phyloP scores from a whole-genome alignment of 35 echinoderm and acorn worm species.

The Diadema setosum region DNA sequence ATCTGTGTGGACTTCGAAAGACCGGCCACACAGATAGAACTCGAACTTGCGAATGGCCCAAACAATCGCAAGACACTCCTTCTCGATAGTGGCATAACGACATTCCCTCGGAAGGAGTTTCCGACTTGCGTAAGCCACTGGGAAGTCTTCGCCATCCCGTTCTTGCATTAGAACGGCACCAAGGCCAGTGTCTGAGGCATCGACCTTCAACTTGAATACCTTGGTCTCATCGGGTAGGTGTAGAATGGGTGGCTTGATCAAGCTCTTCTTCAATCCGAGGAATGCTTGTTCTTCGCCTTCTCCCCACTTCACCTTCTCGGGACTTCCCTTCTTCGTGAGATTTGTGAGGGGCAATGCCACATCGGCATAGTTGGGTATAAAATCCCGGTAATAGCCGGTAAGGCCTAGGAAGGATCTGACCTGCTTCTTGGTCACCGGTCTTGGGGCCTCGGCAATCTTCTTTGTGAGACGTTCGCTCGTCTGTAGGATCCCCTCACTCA shows the following conservation, averaged over 20 bases:
- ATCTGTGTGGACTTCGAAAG: too few species aligned
- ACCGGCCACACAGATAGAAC: too few species aligned
- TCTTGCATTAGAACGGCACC: slow-evolving; percentile 27
- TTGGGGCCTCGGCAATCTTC: too few species aligned
- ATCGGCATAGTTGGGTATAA: slow-evolving; percentile 7
- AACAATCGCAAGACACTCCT: slow-evolving; percentile 37
- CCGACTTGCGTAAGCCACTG: not conserved
- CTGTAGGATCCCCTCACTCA: not conserved
- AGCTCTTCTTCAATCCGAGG: not conserved
- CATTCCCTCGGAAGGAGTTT: not conserved
- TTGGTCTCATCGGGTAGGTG: not conserved
- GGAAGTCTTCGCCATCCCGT: not conserved
- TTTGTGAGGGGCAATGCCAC: slow-evolving; percentile 4
- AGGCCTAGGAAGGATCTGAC: slow-evolving; percentile 2
- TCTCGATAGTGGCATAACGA: not conserved
- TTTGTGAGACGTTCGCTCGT: not conserved
- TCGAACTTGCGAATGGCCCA: too few species aligned
- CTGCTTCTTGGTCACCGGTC: too few species aligned
- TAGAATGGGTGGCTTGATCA: not conserved
- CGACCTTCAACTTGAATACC: too few species aligned
- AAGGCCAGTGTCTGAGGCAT: slow-evolving; percentile 2
- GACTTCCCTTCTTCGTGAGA: not conserved
- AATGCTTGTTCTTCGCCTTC: not conserved
- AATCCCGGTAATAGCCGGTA: slow-evolving; percentile 3
- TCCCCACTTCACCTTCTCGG: not conserved